Base-by-base conservation (phyloP, 92 coral and sea anemone genomes). In the Diadumene lineata region DNA sequence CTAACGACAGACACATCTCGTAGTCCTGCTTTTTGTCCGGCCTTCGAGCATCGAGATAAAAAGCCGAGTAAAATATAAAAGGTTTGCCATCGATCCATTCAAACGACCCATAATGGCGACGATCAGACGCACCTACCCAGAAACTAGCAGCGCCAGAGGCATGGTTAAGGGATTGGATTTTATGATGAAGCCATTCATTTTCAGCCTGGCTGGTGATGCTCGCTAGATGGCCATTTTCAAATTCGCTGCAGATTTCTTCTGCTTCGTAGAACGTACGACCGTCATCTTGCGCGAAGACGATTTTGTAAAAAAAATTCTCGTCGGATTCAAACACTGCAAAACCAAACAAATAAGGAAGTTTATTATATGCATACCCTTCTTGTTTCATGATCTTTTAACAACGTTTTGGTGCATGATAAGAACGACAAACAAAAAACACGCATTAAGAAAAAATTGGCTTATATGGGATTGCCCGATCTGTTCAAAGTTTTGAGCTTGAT, bases 211-310 rank as follows among this genome's bases (percentile, higher is more conserved):
- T 79, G 21, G 86, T 50, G 17, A 90, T 80, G 66, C 92, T 90
- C 27, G 76, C 89, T 53, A 90, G 74, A 19, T 90, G 86, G 0
- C 89, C 96, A 62, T 81, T 84, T 80, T 90, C 96, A 18, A 68
- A 64, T 2, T 77, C 76, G 67, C 72, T 76, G 79, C 96, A 90
- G 33, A 82, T 75, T 56, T 87, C 81, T 34, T 90, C 91, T 26
- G 96, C 96, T 53, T 90, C 96, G 75, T 62, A 76, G 86, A 92
- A 90, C 7, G 96, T 90, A 31, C 96, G 83, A 48, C 38, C 28
- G 84, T 90, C 96, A 34, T 90, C 96, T 30, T 80, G 66, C 28
- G 66, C 53, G 11, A 83, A 74, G 32, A 90, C 89, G 1, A 90
- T 33, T 79, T 90, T 90, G 89, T 90, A 90, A 19, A 87, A 73